These are phyloP conservation scores for Epizoanthus fatuus DNA, from an alignment of 92 coral and sea anemone genomes.

Conservation along the genomic window DNA sequence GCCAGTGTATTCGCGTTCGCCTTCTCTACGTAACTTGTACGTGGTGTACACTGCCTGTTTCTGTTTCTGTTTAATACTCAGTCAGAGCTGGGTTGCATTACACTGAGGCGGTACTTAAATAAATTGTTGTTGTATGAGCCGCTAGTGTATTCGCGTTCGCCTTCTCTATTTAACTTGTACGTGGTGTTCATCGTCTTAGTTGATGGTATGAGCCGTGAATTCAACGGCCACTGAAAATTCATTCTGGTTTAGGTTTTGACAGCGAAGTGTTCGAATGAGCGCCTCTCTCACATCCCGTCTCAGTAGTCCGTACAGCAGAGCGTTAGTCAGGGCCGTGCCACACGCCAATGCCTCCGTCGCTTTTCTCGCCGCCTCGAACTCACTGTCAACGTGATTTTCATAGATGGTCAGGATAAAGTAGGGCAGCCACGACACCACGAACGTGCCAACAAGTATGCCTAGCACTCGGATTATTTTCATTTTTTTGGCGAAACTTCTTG, in stretches of 20 bases:
- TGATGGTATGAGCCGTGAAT: conserved; percentile 3
- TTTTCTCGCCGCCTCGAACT: conserved; percentile 33
- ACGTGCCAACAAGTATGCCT: conserved; percentile 92
- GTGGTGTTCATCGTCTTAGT: not conserved
- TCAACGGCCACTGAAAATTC: conserved; percentile 48
- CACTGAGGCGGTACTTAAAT: too few relatives aligned
- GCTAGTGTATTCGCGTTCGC: not conserved
- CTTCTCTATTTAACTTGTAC: not conserved
- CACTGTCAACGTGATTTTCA: conserved; percentile 56
- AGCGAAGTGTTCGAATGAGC: conserved; percentile 64
- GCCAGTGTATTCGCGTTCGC: not conserved
- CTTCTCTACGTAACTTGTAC: not conserved
- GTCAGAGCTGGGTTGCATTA: too few relatives aligned
- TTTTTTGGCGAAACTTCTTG: conserved; percentile 74
- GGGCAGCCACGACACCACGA: conserved; percentile 91
- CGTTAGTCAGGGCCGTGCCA: conserved; percentile 85
- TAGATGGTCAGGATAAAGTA: conserved; percentile 74
- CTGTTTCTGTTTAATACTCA: not conserved
- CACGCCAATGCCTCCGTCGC: conserved; percentile 80
- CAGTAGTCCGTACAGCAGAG: conserved; percentile 91
- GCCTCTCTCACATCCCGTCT: conserved; percentile 89
- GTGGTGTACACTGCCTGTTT: not conserved
- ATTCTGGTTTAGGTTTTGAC: conserved; percentile 80
- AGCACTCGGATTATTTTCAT: conserved; percentile 83
- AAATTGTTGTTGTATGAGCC: too few relatives aligned